Conservation (phyloP, 53 echinoderm and acorn worm genomes). For the Apostichopus leukothele region DNA sequence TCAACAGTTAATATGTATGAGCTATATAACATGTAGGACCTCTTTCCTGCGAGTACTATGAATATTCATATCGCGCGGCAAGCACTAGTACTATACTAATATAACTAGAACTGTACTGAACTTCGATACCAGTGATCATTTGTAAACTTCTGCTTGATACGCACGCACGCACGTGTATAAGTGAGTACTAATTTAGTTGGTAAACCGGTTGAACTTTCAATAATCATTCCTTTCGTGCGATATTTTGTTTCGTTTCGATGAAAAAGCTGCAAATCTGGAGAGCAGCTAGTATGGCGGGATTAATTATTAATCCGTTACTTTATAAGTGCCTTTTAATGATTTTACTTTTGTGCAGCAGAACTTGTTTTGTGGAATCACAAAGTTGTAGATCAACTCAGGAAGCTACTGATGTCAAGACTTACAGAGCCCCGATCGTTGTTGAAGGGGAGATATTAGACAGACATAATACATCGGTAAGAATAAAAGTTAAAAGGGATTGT, state of each 20-base stretch:
- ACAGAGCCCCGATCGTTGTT: conserved; percentile 62
- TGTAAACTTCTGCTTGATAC: neutral
- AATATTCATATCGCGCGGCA: neutral
- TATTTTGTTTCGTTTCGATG: conserved; percentile 7
- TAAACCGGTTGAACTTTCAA: conserved; percentile 11
- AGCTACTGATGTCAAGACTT: conserved; percentile 59
- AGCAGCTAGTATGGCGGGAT: conserved; percentile 17
- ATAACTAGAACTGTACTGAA: no score
- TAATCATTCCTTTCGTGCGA: conserved; percentile 14
- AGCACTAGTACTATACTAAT: no score
- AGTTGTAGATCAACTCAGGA: conserved; percentile 30
- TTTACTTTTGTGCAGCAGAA: conserved; percentile 23
- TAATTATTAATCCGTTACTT: conserved; percentile 7
- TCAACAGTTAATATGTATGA: no score
- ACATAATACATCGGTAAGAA: conserved; percentile 30
- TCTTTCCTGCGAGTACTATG: neutral
- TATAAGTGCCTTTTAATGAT: conserved; percentile 36
- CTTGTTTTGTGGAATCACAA: conserved; percentile 32
- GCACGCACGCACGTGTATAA: neutral
- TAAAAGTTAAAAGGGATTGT: conserved; percentile 43
- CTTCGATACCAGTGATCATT: neutral
- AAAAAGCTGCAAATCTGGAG: neutral
- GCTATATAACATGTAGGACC: no score
- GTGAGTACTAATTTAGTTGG: neutral
- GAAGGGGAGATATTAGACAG: conserved; percentile 46